Base-by-base conservation (phyloP, 2,888 invertebrate genomes). In the Brenthis daphne region DNA sequence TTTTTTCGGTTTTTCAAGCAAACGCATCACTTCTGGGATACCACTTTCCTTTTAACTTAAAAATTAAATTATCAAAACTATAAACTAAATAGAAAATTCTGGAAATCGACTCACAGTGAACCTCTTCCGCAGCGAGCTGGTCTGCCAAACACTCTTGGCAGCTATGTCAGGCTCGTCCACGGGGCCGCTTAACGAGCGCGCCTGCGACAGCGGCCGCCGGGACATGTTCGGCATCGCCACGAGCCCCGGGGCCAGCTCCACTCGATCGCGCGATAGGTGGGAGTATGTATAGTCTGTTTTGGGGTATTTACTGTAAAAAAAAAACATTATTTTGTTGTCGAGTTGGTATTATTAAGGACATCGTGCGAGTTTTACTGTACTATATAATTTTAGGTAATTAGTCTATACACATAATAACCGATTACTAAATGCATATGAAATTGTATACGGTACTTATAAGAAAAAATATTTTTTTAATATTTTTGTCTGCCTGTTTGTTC, bases 211-310 rank as follows among this genome's bases (percentile, higher is more conserved):
- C 67, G 96, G 95, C 68, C 95, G 94, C 3, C 98, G 95, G 2
- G 97, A 97, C 97, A 98, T 97, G 87, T 98, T 98, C 4, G 97
- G 97, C 94, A 97, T 96, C 37, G 96, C 96, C 74, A 97, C 94
- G 67, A 97, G 94, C 1, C 97, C 97, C 0, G 96, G 96, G 0
- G 96, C 96, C 68, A 97, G 89, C 84, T 96, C 96, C 77, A 96
- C 95, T 64, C 97, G 95, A 90, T 96, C 96, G 76, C 95, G 95
- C n/a, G 97, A 97, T 76, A 96, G 90, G 73, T 94, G 94, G 2
- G 97, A 97, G 86, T 98, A 98, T 11, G 97, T 97, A 90, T 97
- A 98, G 88, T 98, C 98, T 71, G 98, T 98, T 90, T 98, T 98
- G 6, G 97, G 97, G 84, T 96, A 97, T 87, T 95, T 95, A 86